A percentile compares a stretch with the other conserved stretches of the same genome.
Conservation (phyloP, 2,797 vertebrate species). For the Tragelaphus eurycerus region DNA sequence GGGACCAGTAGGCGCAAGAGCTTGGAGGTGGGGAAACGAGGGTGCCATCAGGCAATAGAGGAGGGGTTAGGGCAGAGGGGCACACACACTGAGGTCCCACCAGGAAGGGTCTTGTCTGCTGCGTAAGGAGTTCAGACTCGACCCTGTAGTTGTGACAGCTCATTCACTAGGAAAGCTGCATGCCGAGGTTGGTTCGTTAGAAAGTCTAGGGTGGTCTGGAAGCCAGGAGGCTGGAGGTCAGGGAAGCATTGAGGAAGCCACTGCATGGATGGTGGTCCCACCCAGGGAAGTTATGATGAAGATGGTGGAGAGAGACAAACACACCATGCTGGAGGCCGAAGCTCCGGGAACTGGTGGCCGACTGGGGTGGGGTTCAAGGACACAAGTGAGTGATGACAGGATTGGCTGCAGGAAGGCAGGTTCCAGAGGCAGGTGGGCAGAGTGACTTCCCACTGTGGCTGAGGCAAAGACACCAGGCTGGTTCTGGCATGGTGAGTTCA, state of each 20-base stretch:
- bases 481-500: neutral
- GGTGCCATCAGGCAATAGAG: no score
- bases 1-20: neutral
- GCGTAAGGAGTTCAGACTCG: neutral
- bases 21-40: fast-evolving
- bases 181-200: neutral
- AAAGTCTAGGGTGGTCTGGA: neutral
- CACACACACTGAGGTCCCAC: fast-evolving
- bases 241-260: fast-evolving
- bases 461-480: neutral
- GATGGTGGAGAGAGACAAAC: neutral
- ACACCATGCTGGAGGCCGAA: neutral
- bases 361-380: neutral
- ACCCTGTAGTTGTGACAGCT: neutral
- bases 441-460: fast-evolving
- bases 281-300: neutral
- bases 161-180: neutral
- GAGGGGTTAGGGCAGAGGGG: fast-evolving
- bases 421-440: neutral
- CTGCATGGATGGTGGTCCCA: no score
- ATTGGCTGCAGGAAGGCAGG: neutral
- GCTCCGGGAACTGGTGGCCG: neutral
- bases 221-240: neutral
- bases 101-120: neutral
- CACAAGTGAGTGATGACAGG: neutral